Evolutionary conservation across 2,888 invertebrate species (phyloP), one percentile per base, ranked within the genome.

Genomic region (Marronus borbonicus): DNA sequence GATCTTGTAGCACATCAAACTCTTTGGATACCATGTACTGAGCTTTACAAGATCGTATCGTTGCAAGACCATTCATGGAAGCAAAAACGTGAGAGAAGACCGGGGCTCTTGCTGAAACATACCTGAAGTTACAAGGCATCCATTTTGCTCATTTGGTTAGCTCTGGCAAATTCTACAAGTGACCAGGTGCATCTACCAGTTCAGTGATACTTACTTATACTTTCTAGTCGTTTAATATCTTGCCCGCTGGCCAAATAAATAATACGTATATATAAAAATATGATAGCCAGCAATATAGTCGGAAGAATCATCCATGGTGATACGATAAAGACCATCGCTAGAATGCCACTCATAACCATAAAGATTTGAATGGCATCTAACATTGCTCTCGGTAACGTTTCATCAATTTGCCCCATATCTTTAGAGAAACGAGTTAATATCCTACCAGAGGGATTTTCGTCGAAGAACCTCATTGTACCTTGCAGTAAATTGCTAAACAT

Each of bases 81-180:
- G 97, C 94, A n/a, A 95, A 94, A 82, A 98, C 92, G 86, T 98
- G 97, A 0, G 97, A 95, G 87, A 97, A 97, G 0, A 98, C 95
- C 0, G 98, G 98, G 88, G 97, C 97, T 80, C 95, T 92, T 78
- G 94, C 95, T 90, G 90, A 86, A 86, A 85, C 74, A 65, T 20
- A 58, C 8, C 20, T 17, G 52, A 52, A 52, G 52, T 52, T 52
- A 58, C 20, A 20, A 20, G 55, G 7, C n/a, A 55, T 14, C n/a
- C 14, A 3, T n/a, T 55, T 55, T 17, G 17, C 17, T n/a, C 14
- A 55, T 55, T 55, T 55, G 3, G 31, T 36, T 50, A 7, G 12
- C 7, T 17, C 3, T 52, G 20, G 12, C 8, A 17, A 8, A 66
- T 44, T 39, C 8, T 17, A 65, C 14, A n/a, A 8, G 17, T 39